phyloP scores from a whole-genome alignment of 2,888 invertebrate genomes.

The Dasypogon diadema region DNA sequence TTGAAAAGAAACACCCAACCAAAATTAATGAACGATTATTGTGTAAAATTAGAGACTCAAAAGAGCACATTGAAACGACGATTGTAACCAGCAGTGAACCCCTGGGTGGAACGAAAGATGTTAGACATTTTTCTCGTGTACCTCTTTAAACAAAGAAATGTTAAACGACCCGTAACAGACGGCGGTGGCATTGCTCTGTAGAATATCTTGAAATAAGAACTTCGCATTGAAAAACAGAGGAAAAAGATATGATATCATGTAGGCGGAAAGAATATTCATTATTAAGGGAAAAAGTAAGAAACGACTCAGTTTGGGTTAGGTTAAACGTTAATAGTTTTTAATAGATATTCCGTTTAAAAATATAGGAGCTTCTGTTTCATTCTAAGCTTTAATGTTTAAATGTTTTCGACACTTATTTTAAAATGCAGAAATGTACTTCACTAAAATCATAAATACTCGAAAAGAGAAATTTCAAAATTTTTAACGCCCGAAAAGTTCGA shows the following conservation, averaged over 20 bases:
- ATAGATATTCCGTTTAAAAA: too few relatives aligned
- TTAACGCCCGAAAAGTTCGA: too few relatives aligned
- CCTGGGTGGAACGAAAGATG: slow-evolving; percentile 7
- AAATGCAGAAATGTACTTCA: too few relatives aligned
- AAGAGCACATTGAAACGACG: not conserved
- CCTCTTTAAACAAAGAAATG: slow-evolving; percentile 27
- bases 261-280: too few relatives aligned
- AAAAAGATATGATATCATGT: not conserved
- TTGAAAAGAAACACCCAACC: not conserved
- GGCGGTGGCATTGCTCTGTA: not conserved
- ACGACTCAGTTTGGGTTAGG: too few relatives aligned
- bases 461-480: too few relatives aligned
- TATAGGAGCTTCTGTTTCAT: too few relatives aligned
- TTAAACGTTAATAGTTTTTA: too few relatives aligned
- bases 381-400: too few relatives aligned
- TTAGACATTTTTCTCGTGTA: not conserved
- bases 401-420: too few relatives aligned
- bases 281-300: too few relatives aligned
- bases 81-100: slow-evolving; percentile 13
- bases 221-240: slow-evolving; percentile 2
- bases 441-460: too few relatives aligned
- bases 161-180: slow-evolving; percentile 21
- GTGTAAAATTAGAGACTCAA: not conserved
- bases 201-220: slow-evolving; percentile 13
- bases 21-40: not conserved